A percentile compares a stretch with the other conserved stretches of the same genome.
These are phyloP conservation scores for Martes martes DNA, from an alignment of 2,113 vertebrate genomes.

Conservation along the genomic window DNA sequence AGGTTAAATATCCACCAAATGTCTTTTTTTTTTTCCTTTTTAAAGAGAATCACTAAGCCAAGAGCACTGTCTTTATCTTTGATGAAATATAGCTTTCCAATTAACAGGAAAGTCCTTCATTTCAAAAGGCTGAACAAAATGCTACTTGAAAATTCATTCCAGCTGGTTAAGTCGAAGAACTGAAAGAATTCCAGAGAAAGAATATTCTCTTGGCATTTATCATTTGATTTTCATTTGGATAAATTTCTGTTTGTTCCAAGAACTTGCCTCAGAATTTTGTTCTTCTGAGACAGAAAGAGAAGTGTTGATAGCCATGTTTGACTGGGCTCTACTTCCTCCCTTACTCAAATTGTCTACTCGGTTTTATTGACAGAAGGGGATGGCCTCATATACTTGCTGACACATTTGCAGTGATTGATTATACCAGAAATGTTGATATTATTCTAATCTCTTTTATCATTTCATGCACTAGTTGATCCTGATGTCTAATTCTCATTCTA, in stretches of 20 bases:
- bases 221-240: conserved; percentile 70
- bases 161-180: conserved; percentile 70
- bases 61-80: conserved; percentile 60
- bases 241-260: conserved; percentile 62
- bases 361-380: neutral
- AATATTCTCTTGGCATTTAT: conserved; percentile 66
- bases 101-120: conserved; percentile 63
- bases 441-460: conserved; percentile 19
- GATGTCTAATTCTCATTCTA: conserved; percentile 28
- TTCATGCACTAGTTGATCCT: neutral
- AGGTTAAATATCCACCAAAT: neutral
- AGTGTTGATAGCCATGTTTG: conserved; percentile 54
- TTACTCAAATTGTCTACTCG: neutral
- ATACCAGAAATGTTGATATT: neutral
- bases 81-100: conserved; percentile 67
- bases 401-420: conserved; percentile 42
- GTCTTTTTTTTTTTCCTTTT: neutral
- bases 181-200: conserved; percentile 68
- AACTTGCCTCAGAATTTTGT: conserved; percentile 58
- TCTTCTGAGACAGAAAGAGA: conserved; percentile 55
- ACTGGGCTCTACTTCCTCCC: neutral
- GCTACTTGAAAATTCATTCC: conserved; percentile 75
- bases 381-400: conserved; percentile 4
- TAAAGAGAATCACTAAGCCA: conserved; percentile 36
- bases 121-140: conserved; percentile 69